These are phyloP conservation scores for Gopherus evgoodei DNA, from an alignment of 2,113 vertebrate genomes.

Conservation along the genomic window DNA sequence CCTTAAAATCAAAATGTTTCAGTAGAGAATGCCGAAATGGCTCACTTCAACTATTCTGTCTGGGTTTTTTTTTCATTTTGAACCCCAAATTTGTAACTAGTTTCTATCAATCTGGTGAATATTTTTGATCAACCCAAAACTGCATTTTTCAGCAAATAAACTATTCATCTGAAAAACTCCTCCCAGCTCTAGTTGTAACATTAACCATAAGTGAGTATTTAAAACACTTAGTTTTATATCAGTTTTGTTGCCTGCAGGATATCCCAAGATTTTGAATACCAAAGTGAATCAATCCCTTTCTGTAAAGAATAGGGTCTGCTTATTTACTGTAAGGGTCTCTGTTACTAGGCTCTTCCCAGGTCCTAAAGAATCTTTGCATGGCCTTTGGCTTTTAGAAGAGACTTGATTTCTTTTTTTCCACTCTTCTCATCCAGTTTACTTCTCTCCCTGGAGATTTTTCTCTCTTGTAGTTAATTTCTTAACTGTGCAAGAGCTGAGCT, in stretches of 20 bases:
- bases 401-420: fast-evolving
- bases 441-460: neutral
- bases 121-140: neutral
- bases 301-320: neutral
- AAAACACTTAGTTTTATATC: neutral
- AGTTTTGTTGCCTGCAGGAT: neutral
- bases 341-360: neutral
- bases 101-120: neutral
- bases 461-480: neutral
- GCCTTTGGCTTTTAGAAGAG: neutral
- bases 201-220: neutral
- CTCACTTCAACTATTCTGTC: neutral
- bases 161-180: neutral
- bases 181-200: neutral
- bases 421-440: neutral
- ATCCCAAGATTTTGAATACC: neutral
- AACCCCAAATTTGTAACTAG: too few relatives aligned
- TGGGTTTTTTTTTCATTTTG: neutral
- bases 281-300: neutral
- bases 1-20: neutral
- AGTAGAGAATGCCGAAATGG: neutral
- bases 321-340: neutral
- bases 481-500: fast-evolving
- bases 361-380: neutral
- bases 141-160: neutral